phyloP scores from a whole-genome alignment of 2,888 invertebrate species.

The Quadriops clusia region DNA sequence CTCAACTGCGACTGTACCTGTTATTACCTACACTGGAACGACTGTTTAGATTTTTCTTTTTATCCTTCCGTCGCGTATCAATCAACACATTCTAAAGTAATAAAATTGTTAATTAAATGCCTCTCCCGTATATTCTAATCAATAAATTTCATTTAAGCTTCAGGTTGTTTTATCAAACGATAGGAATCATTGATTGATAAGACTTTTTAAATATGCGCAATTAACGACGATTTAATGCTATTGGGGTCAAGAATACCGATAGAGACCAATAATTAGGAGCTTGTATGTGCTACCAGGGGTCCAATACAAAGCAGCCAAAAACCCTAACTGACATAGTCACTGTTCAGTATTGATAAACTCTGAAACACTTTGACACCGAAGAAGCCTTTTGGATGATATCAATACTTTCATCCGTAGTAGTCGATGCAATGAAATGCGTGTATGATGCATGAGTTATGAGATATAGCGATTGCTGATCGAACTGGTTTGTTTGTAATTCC shows the following conservation, averaged over 20 bases:
- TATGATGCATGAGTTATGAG: slow-evolving; percentile 27
- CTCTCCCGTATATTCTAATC: no score
- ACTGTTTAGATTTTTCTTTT: no score
- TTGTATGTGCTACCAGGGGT: slow-evolving; percentile 18
- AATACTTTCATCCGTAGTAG: slow-evolving; percentile 16
- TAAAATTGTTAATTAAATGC: no score
- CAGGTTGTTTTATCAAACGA: no score
- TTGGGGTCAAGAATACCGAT: slow-evolving; percentile 11
- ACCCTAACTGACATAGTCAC: slow-evolving; percentile 9
- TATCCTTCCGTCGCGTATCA: no score
- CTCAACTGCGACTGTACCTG: no score
- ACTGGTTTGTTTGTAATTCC: slow-evolving; percentile 26
- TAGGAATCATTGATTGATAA: slow-evolving; percentile 14
- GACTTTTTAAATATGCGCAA: slow-evolving; percentile 11
- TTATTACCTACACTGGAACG: no score
- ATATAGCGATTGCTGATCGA: slow-evolving; percentile 26
- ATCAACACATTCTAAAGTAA: no score
- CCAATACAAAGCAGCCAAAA: slow-evolving; percentile 11
- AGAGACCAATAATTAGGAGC: slow-evolving; percentile 18
- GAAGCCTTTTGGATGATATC: slow-evolving; percentile 9
- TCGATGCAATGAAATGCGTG: slow-evolving; percentile 19
- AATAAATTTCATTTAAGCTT: no score
- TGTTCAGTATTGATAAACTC: slow-evolving; percentile 12
- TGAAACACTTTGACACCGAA: neutral
- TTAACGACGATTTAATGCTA: slow-evolving; percentile 12